Evolutionary conservation across 2,888 invertebrate genomes (phyloP).

Genomic region (Chymomyza amoena): DNA sequence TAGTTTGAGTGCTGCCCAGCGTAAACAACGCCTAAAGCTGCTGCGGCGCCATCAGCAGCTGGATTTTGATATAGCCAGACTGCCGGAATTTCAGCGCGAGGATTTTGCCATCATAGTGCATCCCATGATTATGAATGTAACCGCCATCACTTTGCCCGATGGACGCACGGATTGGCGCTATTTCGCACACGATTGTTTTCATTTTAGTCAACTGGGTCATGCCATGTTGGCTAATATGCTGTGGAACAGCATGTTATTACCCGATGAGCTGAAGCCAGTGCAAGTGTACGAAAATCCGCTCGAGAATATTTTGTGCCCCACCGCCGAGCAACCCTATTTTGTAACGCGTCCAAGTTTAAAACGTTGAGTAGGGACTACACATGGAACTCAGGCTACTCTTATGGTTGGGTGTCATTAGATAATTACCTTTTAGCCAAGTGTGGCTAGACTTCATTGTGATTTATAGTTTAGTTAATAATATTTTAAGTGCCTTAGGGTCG

Average conservation of each 20-base stretch:
- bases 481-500: not conserved
- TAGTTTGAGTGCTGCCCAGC: conserved; percentile 29
- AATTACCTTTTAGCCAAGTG: not conserved
- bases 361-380: conserved; percentile 34
- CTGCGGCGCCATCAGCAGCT: conserved; percentile 79
- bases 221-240: conserved; percentile 80
- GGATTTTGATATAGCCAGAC: conserved; percentile 79
- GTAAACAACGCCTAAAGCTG: conserved; percentile 32
- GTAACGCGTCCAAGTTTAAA: conserved; percentile 54
- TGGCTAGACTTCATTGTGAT: not conserved
- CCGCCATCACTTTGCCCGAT: conserved; percentile 73
- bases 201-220: conserved; percentile 82
- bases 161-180: conserved; percentile 80
- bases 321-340: conserved; percentile 70
- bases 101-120: conserved; percentile 82
- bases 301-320: conserved; percentile 71
- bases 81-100: conserved; percentile 73
- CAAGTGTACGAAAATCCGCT: conserved; percentile 33
- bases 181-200: conserved; percentile 82
- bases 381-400: not conserved
- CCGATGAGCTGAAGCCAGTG: conserved; percentile 76
- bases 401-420: not conserved
- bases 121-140: conserved; percentile 72
- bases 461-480: conserved; percentile 4
- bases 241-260: conserved; percentile 81